Percentiles rank a stretch among this genome's conserved stretches.
Evolutionary conservation across 2,888 invertebrate genomes (phyloP).

Genomic region (Gisinianus flammeolus): DNA sequence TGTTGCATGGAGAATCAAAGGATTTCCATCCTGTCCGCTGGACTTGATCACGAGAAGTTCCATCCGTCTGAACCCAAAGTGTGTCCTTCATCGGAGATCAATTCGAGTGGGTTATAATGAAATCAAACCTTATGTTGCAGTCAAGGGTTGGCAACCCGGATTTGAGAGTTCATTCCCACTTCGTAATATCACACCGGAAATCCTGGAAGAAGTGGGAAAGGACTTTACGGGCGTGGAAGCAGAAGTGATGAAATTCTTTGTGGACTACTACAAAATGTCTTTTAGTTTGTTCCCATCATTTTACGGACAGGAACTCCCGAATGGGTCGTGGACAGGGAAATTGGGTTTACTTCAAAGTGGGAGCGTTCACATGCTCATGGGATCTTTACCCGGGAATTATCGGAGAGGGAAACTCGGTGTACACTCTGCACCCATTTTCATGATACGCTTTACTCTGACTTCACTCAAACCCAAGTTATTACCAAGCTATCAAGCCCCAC

Average conservation of each 20-base stretch:
- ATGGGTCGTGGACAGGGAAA: constrained; percentile 42
- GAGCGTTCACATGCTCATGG: constrained; percentile 33
- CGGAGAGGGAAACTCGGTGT: constrained; percentile 25
- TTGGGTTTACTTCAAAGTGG: constrained; percentile 16
- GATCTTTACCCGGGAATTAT: constrained; percentile 29
- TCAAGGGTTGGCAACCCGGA: background rate
- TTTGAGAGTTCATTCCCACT: background rate
- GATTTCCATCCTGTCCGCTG: background rate
- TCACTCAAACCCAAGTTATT: constrained; percentile 15
- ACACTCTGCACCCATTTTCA: constrained; percentile 32
- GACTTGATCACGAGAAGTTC: no score
- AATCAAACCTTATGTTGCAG: constrained; percentile 10
- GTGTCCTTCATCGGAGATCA: background rate
- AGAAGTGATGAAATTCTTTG: constrained; percentile 28
- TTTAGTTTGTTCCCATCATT: constrained; percentile 26
- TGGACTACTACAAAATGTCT: constrained; percentile 27
- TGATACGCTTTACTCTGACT: constrained; percentile 27
- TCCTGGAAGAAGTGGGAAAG: background rate
- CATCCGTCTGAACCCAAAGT: constrained; percentile 8
- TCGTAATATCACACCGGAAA: background rate
- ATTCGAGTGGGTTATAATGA: background rate
- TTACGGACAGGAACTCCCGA: constrained; percentile 26
- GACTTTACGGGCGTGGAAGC: constrained; percentile 36
- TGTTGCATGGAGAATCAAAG: background rate
- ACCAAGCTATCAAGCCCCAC: constrained; percentile 36